Evolutionary conservation across 2,113 vertebrate species (phyloP), one percentile per base, ranked within the genome.

Genomic region (Nematolebias whitei): DNA sequence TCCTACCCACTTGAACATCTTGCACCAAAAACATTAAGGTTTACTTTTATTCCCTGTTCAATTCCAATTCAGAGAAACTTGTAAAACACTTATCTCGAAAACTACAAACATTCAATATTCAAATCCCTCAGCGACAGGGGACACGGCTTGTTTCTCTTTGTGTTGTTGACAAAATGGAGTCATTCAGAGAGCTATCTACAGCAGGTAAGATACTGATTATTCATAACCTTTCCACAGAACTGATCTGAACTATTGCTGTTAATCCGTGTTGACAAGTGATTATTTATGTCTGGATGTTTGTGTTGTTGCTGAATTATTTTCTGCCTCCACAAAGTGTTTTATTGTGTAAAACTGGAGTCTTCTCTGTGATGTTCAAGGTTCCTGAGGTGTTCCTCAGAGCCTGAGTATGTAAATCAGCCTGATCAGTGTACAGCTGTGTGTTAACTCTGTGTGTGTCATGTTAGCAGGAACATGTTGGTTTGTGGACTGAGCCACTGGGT

Each of bases 381-480:
- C 7, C 26, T 4, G 26, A 29, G 26, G 26, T 29, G 3, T 29
- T n/a, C n/a, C n/a, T n/a, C n/a, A n/a, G n/a, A n/a, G n/a, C n/a
- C n/a, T n/a, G 79, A 62, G 71, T 85, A n/a, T 51, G 4, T 41
- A 59, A 61, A 71, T 77, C 52, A 56, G 63, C 64, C 64, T 66
- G 63, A 70, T 53, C 43, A 64, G 50, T 78, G 72, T 87, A 84
- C 79, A 87, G 48, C 72, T 78, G 47, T 83, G 9, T 63, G 67
- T 83, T 59, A 1, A 5, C 2, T 61, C 41, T 77, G 64, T 88
- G 72, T 61, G 45, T 82, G 55, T 63, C 73, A 83, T 79, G 74
- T 87, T 86, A 84, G 77, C 78, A 75, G 65, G 52, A 48, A 38
- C 23, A 29, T 52, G 63, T 77, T 82, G 26, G 20, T 71, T 64